These are phyloP conservation scores for Psephotus haematonotus DNA, from an alignment of 2,113 vertebrate genomes.

Conservation along the genomic window DNA sequence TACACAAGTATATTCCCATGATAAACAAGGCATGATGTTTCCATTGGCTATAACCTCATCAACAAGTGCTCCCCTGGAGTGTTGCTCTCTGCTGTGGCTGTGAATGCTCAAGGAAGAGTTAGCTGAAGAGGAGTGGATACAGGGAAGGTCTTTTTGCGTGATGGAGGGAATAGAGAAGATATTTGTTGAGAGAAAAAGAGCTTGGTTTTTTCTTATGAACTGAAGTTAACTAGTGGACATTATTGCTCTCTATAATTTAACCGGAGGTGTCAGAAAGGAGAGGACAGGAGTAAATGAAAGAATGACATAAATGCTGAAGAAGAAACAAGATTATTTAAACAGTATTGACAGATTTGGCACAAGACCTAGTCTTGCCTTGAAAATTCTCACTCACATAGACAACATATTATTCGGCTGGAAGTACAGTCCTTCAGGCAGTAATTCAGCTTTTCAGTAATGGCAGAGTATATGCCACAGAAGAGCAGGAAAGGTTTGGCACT, in stretches of 20 bases:
- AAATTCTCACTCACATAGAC: neutral
- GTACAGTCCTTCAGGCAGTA: neutral
- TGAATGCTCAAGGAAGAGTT: neutral
- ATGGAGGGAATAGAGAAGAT: neutral
- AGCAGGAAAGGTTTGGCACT: neutral
- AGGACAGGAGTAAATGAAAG: neutral
- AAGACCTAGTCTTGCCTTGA: neutral
- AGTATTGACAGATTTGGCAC: neutral
- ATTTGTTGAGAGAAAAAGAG: neutral
- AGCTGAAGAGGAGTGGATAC: neutral
- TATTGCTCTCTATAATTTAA: neutral
- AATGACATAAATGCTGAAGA: neutral
- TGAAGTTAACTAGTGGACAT: neutral
- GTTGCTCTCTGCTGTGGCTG: neutral
- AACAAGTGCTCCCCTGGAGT: neutral
- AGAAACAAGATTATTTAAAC: neutral
- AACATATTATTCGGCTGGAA: neutral
- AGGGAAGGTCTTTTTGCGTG: neutral
- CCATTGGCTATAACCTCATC: neutral
- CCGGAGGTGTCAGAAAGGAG: neutral
- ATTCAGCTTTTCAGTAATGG: neutral
- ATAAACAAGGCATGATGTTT: neutral
- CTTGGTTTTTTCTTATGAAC: neutral
- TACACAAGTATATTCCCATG: neutral
- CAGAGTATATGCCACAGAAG: neutral